A percentile compares a stretch with the other conserved stretches of the same genome.
phyloP scores from a whole-genome alignment of 2,888 invertebrate genomes.

The Rosalia funebris region DNA sequence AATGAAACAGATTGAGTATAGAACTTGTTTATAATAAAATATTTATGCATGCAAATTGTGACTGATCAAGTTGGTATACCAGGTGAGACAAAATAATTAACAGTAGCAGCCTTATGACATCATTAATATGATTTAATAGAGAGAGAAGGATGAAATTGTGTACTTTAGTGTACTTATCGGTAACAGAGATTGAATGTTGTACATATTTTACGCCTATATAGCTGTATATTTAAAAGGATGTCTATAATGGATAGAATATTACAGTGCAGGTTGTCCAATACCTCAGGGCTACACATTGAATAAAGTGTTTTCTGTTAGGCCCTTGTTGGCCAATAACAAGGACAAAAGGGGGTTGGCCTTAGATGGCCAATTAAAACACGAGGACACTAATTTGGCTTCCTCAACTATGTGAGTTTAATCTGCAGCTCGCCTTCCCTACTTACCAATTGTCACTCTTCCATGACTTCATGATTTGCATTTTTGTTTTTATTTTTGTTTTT shows the following conservation, averaged over 20 bases:
- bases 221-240: constrained; percentile 3
- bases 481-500: constrained; percentile 21
- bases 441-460: constrained; percentile 21
- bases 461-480: constrained; percentile 21
- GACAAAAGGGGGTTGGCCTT: constrained; percentile 86
- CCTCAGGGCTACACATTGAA: constrained; percentile 86
- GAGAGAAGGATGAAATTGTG: no score
- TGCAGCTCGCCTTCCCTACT: constrained; percentile 42
- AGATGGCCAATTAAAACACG: constrained; percentile 87
- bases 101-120: no score
- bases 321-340: constrained; percentile 82
- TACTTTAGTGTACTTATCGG: background rate
- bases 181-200: background rate
- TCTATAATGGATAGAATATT: constrained; percentile 46
- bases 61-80: no score
- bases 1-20: no score
- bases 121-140: no score
- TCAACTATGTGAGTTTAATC: constrained; percentile 79
- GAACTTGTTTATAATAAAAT: no score
- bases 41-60: no score
- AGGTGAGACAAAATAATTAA: no score
- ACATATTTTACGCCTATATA: background rate
- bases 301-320: constrained; percentile 83
- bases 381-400: constrained; percentile 88
- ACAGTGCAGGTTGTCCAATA: constrained; percentile 82